Conservation (phyloP, 2,113 vertebrate species). For the Mobula birostris region DNA sequence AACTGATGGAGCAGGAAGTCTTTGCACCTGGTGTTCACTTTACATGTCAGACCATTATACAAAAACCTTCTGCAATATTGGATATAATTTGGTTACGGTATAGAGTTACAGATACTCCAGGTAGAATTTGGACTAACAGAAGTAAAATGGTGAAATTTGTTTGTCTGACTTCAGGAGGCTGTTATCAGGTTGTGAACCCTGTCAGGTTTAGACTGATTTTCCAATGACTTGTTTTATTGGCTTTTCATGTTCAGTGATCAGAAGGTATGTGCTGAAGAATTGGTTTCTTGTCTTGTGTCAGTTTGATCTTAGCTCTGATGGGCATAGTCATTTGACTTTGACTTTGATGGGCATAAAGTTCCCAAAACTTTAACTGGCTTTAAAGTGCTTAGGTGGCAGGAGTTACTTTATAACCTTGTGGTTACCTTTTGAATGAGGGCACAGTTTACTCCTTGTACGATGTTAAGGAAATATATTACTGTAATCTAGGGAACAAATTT, state of each 20-base stretch:
- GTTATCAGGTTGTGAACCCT: background rate
- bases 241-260: background rate
- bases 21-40: background rate
- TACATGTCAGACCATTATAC: background rate
- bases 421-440: background rate
- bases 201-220: background rate
- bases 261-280: slow-evolving; percentile 8
- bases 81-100: background rate
- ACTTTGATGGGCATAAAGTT: background rate
- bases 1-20: background rate
- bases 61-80: background rate
- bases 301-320: background rate
- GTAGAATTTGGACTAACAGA: background rate
- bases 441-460: background rate
- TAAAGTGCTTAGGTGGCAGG: background rate
- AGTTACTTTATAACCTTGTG: background rate
- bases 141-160: background rate
- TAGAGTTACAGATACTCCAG: background rate
- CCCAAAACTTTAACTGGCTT: background rate
- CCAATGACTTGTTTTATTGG: background rate
- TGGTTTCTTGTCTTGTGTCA: background rate
- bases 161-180: background rate
- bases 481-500: background rate
- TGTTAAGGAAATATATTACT: background rate
- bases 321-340: background rate